phyloP scores from a whole-genome alignment of 2,888 invertebrate species.

The Rotaria macrura region DNA sequence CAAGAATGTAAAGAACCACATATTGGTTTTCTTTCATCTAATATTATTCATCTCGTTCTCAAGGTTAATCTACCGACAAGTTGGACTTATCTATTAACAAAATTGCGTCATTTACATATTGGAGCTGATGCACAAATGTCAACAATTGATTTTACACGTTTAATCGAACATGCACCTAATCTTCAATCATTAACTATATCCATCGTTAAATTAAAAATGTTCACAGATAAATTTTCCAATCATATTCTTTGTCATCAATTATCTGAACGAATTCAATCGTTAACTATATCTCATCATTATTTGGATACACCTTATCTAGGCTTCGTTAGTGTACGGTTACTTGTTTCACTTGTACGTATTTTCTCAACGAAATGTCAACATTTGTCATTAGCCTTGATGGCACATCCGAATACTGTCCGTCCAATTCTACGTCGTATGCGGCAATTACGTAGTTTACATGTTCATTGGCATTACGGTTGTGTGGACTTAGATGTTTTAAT shows the following conservation, averaged over 20 bases:
- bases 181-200: background rate
- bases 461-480: background rate
- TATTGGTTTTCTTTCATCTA: background rate
- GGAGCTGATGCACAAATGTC: background rate
- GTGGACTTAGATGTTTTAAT: too few relatives aligned
- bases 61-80: background rate
- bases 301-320: background rate
- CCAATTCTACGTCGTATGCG: background rate
- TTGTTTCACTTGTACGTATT: background rate
- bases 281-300: background rate
- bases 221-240: background rate
- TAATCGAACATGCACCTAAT: background rate
- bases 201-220: background rate
- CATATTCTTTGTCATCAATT: background rate
- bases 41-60: background rate
- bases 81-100: background rate
- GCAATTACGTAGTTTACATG: background rate
- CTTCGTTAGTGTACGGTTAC: background rate
- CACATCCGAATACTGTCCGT: background rate
- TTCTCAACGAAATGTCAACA: background rate
- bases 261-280: background rate
- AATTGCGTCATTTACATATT: background rate
- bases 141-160: background rate
- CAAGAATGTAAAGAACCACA: background rate
- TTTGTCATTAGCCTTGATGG: background rate